Percentiles rank a stretch among this genome's conserved stretches.
phyloP scores from a whole-genome alignment of 2,797 vertebrate genomes.

The Amblyopsis hoosieri region DNA sequence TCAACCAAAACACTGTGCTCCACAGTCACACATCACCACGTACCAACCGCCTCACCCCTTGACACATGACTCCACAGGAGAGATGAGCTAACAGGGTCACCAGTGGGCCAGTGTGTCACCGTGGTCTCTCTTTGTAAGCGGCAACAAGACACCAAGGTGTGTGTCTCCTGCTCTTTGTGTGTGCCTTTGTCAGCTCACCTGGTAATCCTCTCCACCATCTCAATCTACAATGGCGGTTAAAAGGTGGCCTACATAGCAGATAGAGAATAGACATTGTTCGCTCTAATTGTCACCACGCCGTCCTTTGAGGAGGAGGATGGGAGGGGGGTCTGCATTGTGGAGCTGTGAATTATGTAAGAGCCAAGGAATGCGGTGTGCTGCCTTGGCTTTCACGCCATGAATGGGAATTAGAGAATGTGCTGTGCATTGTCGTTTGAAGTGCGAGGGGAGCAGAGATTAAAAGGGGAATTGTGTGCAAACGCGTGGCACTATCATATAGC shows the following conservation, averaged over 20 bases:
- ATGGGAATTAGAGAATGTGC: neutral
- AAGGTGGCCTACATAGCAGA: constrained; percentile 44
- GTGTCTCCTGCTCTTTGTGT: constrained; percentile 28
- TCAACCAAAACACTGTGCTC: neutral
- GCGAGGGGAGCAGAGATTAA: constrained; percentile 5
- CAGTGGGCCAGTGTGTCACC: constrained; percentile 15
- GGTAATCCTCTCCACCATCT: constrained; percentile 50
- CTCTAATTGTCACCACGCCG: constrained; percentile 33
- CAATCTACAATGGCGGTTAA: constrained; percentile 34
- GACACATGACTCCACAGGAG: constrained; percentile 39
- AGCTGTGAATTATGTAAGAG: constrained; percentile 27
- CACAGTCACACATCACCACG: constrained; percentile 13
- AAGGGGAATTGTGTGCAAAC: neutral
- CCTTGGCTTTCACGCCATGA: constrained; percentile 24
- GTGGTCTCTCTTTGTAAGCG: constrained; percentile 29
- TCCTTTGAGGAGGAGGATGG: constrained; percentile 5
- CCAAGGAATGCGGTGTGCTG: constrained; percentile 10
- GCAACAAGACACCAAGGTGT: constrained; percentile 53
- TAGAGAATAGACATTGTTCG: constrained; percentile 41
- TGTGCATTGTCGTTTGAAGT: neutral
- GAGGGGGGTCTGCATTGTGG: neutral
- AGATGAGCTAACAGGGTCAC: constrained; percentile 44
- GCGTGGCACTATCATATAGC: neutral
- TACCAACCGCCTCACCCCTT: constrained; percentile 6
- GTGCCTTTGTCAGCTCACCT: constrained; percentile 44